Conservation (phyloP, 2,113 vertebrate species). For the Numida meleagris region DNA sequence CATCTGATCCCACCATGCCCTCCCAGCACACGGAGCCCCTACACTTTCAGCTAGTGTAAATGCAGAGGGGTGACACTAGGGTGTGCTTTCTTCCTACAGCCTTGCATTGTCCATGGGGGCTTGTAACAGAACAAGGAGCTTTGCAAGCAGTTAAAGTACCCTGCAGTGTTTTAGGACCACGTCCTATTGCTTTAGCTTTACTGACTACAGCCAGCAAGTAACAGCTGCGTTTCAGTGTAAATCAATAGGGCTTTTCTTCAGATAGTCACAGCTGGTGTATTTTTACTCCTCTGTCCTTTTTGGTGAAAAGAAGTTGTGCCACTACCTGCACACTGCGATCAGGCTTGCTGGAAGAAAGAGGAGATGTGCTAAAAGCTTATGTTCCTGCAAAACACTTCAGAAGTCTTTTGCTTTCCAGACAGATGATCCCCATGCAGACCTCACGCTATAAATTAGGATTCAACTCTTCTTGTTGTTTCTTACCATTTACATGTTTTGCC, state of each 20-base stretch:
- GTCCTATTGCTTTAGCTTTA: not conserved
- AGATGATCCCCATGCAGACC: accelerated
- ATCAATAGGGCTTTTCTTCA: conserved; percentile 22
- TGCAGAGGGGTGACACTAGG: not conserved
- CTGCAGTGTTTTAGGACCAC: not conserved
- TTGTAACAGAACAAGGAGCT: not conserved
- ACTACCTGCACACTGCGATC: not conserved
- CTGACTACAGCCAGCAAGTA: accelerated
- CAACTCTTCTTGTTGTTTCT: not conserved
- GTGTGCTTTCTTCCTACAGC: not conserved
- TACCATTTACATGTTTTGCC: not conserved
- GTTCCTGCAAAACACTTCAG: not conserved
- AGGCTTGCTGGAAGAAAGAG: not conserved
- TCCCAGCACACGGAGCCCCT: not conserved
- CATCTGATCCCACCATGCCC: not conserved
- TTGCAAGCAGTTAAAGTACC: accelerated
- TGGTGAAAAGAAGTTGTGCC: not conserved
- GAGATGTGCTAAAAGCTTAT: not conserved
- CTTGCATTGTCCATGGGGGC: accelerated
- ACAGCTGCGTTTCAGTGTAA: conserved; percentile 33
- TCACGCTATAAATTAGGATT: accelerated
- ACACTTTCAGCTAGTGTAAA: not conserved
- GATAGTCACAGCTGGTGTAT: not conserved
- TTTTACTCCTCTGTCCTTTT: not conserved
- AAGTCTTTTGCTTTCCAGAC: not conserved